A percentile compares a stretch with the other conserved stretches of the same genome.
Conservation (phyloP, 2,888 invertebrate species). For the Andrena praecox region DNA sequence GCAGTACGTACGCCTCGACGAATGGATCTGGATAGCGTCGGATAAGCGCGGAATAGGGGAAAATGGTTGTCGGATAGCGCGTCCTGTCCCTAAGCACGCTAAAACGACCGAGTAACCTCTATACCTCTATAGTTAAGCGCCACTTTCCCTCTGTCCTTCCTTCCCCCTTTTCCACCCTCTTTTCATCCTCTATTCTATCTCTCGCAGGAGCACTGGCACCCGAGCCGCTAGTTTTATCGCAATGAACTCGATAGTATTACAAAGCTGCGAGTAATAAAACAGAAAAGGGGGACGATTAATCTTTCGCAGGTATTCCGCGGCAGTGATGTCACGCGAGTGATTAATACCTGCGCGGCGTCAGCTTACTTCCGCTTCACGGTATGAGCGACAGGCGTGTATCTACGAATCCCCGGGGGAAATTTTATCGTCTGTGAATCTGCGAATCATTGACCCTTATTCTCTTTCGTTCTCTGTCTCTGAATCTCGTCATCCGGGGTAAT, state of each 20-base stretch:
- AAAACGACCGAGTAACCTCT: constrained; percentile 21
- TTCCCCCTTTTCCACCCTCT: background rate
- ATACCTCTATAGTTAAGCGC: background rate
- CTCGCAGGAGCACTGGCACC: background rate
- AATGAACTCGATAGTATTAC: background rate
- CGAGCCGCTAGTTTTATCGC: background rate
- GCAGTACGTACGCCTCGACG: constrained; percentile 28
- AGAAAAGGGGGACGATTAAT: constrained; percentile 19
- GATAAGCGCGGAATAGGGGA: constrained; percentile 49
- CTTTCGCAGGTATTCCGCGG: constrained; percentile 15
- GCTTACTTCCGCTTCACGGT: constrained; percentile 23
- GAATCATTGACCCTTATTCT: background rate
- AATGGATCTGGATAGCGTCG: constrained; percentile 44
- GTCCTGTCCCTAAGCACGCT: constrained; percentile 26
- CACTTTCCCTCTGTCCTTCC: background rate
- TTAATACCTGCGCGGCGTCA: constrained; percentile 26
- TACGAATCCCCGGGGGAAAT: background rate
- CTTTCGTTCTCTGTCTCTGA: background rate
- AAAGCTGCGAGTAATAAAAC: background rate
- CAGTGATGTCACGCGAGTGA: constrained; percentile 16
- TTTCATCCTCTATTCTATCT: background rate
- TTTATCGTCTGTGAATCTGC: background rate
- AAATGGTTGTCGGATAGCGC: constrained; percentile 39
- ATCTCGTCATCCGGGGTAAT: background rate
- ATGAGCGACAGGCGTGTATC: constrained; percentile 17